Base-by-base conservation (phyloP, 2,888 invertebrate genomes). In the Esperia sulphurella region DNA sequence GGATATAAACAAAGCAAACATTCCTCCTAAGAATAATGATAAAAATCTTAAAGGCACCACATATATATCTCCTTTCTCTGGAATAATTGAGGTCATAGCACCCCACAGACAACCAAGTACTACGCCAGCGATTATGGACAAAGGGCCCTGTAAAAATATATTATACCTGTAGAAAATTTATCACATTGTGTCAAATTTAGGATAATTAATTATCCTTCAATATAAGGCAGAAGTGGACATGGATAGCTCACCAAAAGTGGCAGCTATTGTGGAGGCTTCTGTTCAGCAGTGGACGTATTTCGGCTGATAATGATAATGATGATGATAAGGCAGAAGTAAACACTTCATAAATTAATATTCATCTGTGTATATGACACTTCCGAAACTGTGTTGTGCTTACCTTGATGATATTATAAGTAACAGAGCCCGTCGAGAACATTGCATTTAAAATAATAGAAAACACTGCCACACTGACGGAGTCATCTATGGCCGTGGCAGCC, bases 391-490 rank as follows among this genome's bases (percentile, higher is more conserved):
- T n/a, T n/a, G n/a, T 8, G 53, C 48, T 47, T 52, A 81, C 95
- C 87, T 93, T 93, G 41, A 93, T 85, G 46, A 93, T 91, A 63
- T 93, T 92, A 57, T 90, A 91, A 55, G 92, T 91, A 1, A 91
- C 63, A 13, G 92, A 91, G 66, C 94, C 93, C 21, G 92, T 78
- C 0, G 94, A 93, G 67, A 95, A 95, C 91, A 95, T 93, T 43
- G 96, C 92, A 58, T 95, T 95, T 54, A 96, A 90, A 51, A 95
- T 91, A 31, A 97, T 94, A 14, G 96, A 95, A 68, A 95, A 97
- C 14, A 94, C 92, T 14, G 96, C 96, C 14, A 97, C 97, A 21
- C 97, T 96, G n/a, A 95, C 91, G 0, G 97, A 96, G 79, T 97
- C 97, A 67, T 97, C 97, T 44, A 97, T 93, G 51, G 96, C 95